These are phyloP conservation scores for Rotaria magnacalcarata DNA, from an alignment of 2,888 invertebrate species.

Conservation along the genomic window DNA sequence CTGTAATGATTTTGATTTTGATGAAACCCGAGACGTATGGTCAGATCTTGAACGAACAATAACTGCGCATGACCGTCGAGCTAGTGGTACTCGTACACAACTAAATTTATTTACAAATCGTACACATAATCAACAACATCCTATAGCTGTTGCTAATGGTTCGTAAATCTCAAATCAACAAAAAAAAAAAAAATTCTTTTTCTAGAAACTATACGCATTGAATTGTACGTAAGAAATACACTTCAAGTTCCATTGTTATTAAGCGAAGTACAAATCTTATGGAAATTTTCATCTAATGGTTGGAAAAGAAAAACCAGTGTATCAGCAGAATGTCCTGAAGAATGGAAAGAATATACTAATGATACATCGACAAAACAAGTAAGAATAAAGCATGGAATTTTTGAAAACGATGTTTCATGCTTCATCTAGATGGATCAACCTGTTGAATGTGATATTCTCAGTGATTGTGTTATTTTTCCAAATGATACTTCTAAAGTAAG, in stretches of 20 bases:
- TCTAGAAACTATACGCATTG: constrained; percentile 73
- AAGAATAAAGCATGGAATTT: not conserved
- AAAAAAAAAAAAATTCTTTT: constrained; percentile 31
- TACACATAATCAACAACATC: constrained; percentile 64
- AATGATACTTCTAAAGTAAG: constrained; percentile 17
- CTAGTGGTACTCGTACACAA: constrained; percentile 50
- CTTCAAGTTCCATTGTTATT: constrained; percentile 70
- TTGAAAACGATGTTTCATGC: too few relatives aligned
- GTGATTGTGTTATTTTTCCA: constrained; percentile 12
- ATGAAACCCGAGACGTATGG: constrained; percentile 10
- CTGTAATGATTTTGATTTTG: constrained; percentile 34
- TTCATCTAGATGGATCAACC: not conserved
- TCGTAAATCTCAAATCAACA: constrained; percentile 47
- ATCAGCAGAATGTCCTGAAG: constrained; percentile 41
- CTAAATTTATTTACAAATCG: constrained; percentile 63
- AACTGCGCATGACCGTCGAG: constrained; percentile 52
- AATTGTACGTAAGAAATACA: constrained; percentile 72
- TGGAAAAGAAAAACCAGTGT: constrained; percentile 52
- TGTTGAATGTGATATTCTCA: constrained; percentile 3
- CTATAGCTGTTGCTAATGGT: constrained; percentile 72
- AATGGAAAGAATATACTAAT: constrained; percentile 20
- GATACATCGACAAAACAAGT: not conserved
- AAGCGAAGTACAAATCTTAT: constrained; percentile 70
- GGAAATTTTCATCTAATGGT: constrained; percentile 65
- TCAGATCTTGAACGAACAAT: constrained; percentile 35